Conservation (phyloP, 2,113 vertebrate genomes). For the Sardina pilchardus region DNA sequence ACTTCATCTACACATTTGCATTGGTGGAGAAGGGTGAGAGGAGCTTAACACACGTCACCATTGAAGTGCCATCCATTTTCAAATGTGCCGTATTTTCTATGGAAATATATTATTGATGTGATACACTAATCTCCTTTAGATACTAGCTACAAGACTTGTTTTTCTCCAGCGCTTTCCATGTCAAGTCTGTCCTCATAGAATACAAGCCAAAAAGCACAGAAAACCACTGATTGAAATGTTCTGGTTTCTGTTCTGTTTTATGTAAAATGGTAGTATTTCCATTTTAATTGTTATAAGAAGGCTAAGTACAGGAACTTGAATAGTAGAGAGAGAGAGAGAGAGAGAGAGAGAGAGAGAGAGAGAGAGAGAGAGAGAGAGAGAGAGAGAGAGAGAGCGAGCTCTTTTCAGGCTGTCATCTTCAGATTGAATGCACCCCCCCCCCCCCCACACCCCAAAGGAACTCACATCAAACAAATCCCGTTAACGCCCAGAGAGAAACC, state of each 20-base stretch:
- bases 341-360: neutral
- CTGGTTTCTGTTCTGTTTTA: neutral
- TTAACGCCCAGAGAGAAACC: slow-evolving; percentile 27
- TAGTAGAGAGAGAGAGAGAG: neutral
- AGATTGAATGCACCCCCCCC: neutral
- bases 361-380: neutral
- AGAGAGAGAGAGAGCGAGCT: neutral
- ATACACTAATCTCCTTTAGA: neutral
- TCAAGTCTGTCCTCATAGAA: neutral
- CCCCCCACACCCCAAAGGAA: neutral
- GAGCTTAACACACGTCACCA: neutral
- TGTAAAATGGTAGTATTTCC: neutral
- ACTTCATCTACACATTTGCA: neutral
- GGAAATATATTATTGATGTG: neutral
- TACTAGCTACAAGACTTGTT: neutral
- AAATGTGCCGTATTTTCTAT: neutral
- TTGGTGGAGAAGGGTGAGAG: neutral
- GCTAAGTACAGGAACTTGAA: neutral
- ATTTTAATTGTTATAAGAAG: neutral
- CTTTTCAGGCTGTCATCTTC: slow-evolving; percentile 11
- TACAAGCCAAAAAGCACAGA: neutral
- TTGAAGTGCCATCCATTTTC: neutral
- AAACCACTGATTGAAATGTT: neutral
- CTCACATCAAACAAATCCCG: slow-evolving; percentile 16
- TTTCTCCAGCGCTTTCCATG: neutral